These are phyloP conservation scores for Xylota sylvarum DNA, from an alignment of 2,888 invertebrate species.

Conservation along the genomic window DNA sequence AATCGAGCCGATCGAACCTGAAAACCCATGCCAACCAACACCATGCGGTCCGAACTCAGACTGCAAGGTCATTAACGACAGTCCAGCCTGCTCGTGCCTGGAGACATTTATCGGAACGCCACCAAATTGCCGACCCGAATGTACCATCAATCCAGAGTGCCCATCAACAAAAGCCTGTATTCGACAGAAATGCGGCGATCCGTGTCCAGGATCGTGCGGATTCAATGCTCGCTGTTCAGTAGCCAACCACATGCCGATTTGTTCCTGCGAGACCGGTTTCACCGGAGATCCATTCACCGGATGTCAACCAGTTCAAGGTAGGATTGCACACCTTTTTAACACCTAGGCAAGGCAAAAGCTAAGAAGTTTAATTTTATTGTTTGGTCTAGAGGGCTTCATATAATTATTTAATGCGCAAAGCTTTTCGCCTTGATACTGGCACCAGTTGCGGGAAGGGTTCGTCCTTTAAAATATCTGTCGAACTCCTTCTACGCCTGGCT, in stretches of 20 bases:
- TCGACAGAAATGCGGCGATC: slow-evolving; percentile 88
- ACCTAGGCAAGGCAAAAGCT: slow-evolving; percentile 80
- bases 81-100: slow-evolving; percentile 87
- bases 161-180: slow-evolving; percentile 88
- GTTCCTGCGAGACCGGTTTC: slow-evolving; percentile 92
- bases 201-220: slow-evolving; percentile 88
- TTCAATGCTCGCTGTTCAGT: slow-evolving; percentile 87
- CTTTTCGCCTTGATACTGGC: slow-evolving; percentile 71
- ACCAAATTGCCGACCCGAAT: slow-evolving; percentile 89
- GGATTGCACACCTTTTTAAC: slow-evolving; percentile 78
- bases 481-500: slow-evolving; percentile 41
- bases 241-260: slow-evolving; percentile 91
- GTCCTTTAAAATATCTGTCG: neutral
- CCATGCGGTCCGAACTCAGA: slow-evolving; percentile 88
- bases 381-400: slow-evolving; percentile 61
- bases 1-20: slow-evolving; percentile 81
- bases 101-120: slow-evolving; percentile 88
- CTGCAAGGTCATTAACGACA: slow-evolving; percentile 86
- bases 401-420: slow-evolving; percentile 56
- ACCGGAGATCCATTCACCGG: slow-evolving; percentile 90
- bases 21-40: slow-evolving; percentile 88
- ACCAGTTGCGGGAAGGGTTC: slow-evolving; percentile 34
- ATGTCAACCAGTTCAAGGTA: slow-evolving; percentile 86
- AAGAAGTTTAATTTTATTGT: slow-evolving; percentile 17
- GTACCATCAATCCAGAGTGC: slow-evolving; percentile 89